Base-by-base conservation (phyloP, 2,888 invertebrate genomes). In the Sicus ferrugineus region DNA sequence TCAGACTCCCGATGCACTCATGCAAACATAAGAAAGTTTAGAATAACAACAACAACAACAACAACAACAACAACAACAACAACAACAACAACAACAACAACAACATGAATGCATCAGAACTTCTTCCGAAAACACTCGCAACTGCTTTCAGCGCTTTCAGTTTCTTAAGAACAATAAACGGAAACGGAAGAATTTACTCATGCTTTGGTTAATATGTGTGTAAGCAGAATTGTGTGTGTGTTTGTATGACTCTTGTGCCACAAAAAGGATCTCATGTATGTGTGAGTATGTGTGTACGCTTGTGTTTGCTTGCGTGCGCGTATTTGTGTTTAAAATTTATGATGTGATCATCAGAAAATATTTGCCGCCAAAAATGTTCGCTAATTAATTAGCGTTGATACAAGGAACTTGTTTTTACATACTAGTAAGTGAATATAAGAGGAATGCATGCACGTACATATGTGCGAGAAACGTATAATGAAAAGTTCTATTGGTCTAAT, bases 381-480 rank as follows among this genome's bases (percentile, higher is more conserved):
- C 72, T 75, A 75, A 75, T 75, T 75, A 75, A 75, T 75, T 75
- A 75, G 75, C 70, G 73, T n/a, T n/a, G n/a, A n/a, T n/a, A n/a
- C n/a, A n/a, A n/a, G n/a, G 3, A 46, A 46, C 46, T 46, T 46
- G 14, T 46, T 14, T 19, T 46, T 46, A 3, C 14, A 19, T 46
- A 19, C 19, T 5, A 46, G 46, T 46, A 9, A 3, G n/a, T 46
- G n/a, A 14, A 9, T 16, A 16, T 46, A 9, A n/a, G n/a, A n/a
- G n/a, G n/a, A 3, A 3, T 19, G 46, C 9, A 46, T 46, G n/a
- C 9, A 46, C 6, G 19, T 46, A 38, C 38, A 3, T 46, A 46
- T 3, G 9, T 46, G 19, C 9, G 6, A n/a, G n/a, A n/a, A n/a
- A n/a, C n/a, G n/a, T n/a, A n/a, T n/a, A n/a, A n/a, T n/a, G n/a